Evolutionary conservation across 2,113 vertebrate genomes (phyloP).

Genomic region (Microtus montanus): DNA sequence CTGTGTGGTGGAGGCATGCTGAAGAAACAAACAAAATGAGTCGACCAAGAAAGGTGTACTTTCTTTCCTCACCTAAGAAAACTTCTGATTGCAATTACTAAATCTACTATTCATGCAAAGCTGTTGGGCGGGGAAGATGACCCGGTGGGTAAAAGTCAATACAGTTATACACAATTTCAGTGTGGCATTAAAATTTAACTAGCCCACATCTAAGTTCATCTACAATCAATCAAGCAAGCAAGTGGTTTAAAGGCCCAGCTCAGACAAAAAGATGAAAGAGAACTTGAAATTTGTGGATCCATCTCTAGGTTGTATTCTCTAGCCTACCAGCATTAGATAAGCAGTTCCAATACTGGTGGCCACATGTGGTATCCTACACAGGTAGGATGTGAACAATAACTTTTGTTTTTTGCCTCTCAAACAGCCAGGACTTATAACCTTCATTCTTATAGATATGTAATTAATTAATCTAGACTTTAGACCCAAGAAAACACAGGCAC

Average conservation of each 20-base stretch:
- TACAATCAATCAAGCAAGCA: not conserved
- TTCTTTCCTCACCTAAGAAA: conserved; percentile 13
- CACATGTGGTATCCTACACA: not conserved
- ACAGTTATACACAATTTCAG: not conserved
- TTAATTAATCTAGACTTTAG: not conserved
- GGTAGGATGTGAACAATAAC: not conserved
- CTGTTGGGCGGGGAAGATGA: not conserved
- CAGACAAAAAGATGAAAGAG: not conserved
- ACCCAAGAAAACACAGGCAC: not conserved
- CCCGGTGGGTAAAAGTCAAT: not conserved
- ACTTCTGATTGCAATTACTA: not conserved
- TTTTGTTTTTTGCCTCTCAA: not conserved
- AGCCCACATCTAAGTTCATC: not conserved
- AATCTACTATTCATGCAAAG: not conserved
- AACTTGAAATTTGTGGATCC: not conserved
- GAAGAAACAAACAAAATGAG: not conserved
- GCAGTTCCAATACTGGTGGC: not conserved
- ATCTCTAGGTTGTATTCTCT: not conserved
- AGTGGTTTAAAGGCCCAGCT: not conserved
- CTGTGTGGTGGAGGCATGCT: not conserved
- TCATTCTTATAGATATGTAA: not conserved
- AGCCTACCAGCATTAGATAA: not conserved
- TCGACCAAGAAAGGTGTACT: not conserved
- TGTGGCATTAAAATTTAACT: not conserved
- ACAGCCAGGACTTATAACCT: not conserved